Base-by-base conservation (phyloP, 2,113 vertebrate species). In the Toxostoma redivivum region DNA sequence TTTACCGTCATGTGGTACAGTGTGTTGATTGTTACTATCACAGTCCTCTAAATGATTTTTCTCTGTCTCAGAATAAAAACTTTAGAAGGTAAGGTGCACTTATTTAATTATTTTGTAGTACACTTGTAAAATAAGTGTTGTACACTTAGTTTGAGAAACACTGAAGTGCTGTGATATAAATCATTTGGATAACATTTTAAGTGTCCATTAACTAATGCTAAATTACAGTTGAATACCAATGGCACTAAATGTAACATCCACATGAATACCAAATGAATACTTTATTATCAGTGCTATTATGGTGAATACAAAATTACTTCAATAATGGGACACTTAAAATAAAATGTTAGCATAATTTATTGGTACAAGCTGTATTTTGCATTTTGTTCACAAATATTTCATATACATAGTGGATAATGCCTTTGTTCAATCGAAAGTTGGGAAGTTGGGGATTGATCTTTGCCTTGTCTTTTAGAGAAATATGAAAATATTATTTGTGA, bases 21-120 rank as follows among this genome's bases (percentile, higher is more conserved):
- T 97, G 53, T 97, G 94, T 96, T 95, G 77, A 85, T 95, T 98
- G 93, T 97, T 97, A 90, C 79, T 92, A 91, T 92, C 88, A 91
- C 94, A 97, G 97, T 94, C 96, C 85, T 98, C 88, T 96, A 96
- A 98, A 97, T 97, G 95, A 97, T 93, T 97, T 79, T 93, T 91
- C 96, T 95, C 91, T 97, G 96, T 97, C 95, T 97, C 96, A 98
- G 95, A 97, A 92, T 97, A 95, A 95, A 97, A 98, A 91, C 85
- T 96, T 96, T 97, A 97, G 97, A 98, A 98, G 98, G 98, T 98
- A 98, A 98, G 98, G 93, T 92, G 95, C 96, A 87, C 90, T 97
- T 97, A 94, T 96, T 97, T 96, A 97, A 98, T 97, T 97, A 97
- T 97, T 97, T 97, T 97, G 92, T 94, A 95, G 96, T 95, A 96